Conservation (phyloP, 2,113 vertebrate species). For the Mesitornis unicolor region DNA sequence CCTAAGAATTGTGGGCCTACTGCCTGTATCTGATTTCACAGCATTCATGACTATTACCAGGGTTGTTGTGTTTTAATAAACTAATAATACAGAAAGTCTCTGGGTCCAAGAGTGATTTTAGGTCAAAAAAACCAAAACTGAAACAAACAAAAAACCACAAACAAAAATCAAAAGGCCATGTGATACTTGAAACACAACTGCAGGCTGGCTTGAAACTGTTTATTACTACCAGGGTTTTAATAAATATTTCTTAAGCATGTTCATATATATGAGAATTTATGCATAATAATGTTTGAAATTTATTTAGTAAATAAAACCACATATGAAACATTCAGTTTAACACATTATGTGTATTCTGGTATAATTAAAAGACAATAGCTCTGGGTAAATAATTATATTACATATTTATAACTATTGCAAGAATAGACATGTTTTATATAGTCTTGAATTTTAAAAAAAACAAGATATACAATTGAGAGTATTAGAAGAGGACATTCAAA, state of each 20-base stretch:
- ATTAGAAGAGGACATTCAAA: conserved; percentile 66
- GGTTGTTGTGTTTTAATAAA: not conserved
- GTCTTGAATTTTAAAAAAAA: conserved; percentile 55
- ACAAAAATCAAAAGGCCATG: not conserved
- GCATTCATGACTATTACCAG: not conserved
- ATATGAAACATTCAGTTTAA: conserved; percentile 54
- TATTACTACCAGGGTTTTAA: conserved; percentile 43
- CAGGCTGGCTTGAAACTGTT: conserved; percentile 25
- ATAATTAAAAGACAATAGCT: conserved; percentile 68
- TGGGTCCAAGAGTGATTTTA: not conserved
- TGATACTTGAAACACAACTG: not conserved
- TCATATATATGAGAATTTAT: not conserved
- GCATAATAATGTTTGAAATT: conserved; percentile 29
- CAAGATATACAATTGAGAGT: conserved; percentile 66
- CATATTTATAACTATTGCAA: conserved; percentile 70
- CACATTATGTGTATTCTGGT: conserved; percentile 52
- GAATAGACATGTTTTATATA: conserved; percentile 56
- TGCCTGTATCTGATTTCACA: not conserved
- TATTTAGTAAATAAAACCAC: conserved; percentile 58
- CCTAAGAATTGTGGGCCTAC: not conserved
- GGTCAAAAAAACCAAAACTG: not conserved
- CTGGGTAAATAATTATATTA: conserved; percentile 69
- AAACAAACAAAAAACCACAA: not conserved
- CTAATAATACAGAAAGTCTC: not conserved
- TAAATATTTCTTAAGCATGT: conserved; percentile 42